Evolutionary conservation across 2,113 vertebrate genomes (phyloP), one percentile per base, ranked within the genome.

Genomic region (Heteronetta atricapilla): DNA sequence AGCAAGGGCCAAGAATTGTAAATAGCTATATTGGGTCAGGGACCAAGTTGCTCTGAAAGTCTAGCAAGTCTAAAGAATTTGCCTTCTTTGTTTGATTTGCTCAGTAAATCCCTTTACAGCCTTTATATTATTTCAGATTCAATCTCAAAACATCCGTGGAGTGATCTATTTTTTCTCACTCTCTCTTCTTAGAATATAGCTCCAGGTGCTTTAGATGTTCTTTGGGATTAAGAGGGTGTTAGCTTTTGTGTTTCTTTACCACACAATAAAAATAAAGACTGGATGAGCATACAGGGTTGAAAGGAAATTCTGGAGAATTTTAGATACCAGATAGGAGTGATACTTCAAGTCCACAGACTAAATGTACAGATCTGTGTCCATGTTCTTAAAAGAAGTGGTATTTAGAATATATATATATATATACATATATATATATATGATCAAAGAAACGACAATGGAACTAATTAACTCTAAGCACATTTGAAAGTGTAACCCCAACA

Each of bases 241-340:
- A 20, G 13, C 19, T 96, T 91, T 85, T 85, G 22, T 76, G 81
- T 90, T 92, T 84, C 90, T 96, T 64, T 85, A 69, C 26, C 31
- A 68, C 56, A 53, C 31, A 85, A 28, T 90, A 95, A 93, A 95
- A 97, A 92, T 70, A 95, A 92, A 86, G 77, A 90, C 77, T 95
- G 58, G 95, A 82, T 84, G 87, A 95, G 17, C 70, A 72, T 72
- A 70, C 14, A 23, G 36, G 20, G 17, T 91, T 93, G 85, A 90
- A 81, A 96, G 83, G 64, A 97, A 95, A 29, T 88, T 66, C 88
- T 90, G 53, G 73, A 94, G 82, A 96, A 92, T 50, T 91, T 97
- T 96, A 44, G n/a, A 89, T 58, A 36, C 34, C 50, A 82, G 59
- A 63, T 64, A 86, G 1, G 19, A 97, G 89, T 92, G 48, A 86